Evolutionary conservation across 2,113 vertebrate genomes (phyloP), one percentile per base, ranked within the genome.

Genomic region (Corvus hawaiiensis): DNA sequence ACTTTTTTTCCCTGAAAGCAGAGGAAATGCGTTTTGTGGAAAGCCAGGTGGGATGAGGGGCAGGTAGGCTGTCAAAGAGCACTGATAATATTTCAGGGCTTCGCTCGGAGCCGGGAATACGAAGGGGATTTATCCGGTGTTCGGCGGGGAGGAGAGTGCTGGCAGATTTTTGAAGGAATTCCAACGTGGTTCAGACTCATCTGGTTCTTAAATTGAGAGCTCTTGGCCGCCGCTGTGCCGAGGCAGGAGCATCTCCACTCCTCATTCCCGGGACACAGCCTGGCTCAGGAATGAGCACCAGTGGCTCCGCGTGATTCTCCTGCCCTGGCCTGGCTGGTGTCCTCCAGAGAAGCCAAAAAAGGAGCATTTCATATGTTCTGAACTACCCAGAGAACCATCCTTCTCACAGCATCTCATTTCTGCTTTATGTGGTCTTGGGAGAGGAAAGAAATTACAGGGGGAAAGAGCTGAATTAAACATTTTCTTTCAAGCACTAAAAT

Each of bases 101-200:
- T 88, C 24, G 1, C 93, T 59, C 59, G 4, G 72, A 89, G 76
- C 91, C 52, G 61, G 90, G 61, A 92, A 90, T 23, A 59, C 19
- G n/a, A 63, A 92, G 84, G 80, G 87, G 71, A 85, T 95, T 93
- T 95, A 83, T 58, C 30, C 33, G 0, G 49, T 71, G 84, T 94
- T 82, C 12, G 8, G 85, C 7, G 0, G 71, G 75, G 93, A 96
- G 91, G 79, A 68, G 94, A 94, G 80, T 90, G 95, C 86, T 94
- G 88, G 96, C 95, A 95, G 96, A 94, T 95, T 96, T 92, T 87
- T 95, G 94, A 97, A 94, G 85, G 79, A 28, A 54, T 87, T 96
- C 96, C 97, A 95, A 61, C 0, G 1, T 11, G 56, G 51, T 58
- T 94, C 72, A 68, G n/a, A 17, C 67, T 94, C 93, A 90, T 96